These are phyloP conservation scores for Otus sunia DNA, from an alignment of 2,113 vertebrate genomes.

Conservation along the genomic window DNA sequence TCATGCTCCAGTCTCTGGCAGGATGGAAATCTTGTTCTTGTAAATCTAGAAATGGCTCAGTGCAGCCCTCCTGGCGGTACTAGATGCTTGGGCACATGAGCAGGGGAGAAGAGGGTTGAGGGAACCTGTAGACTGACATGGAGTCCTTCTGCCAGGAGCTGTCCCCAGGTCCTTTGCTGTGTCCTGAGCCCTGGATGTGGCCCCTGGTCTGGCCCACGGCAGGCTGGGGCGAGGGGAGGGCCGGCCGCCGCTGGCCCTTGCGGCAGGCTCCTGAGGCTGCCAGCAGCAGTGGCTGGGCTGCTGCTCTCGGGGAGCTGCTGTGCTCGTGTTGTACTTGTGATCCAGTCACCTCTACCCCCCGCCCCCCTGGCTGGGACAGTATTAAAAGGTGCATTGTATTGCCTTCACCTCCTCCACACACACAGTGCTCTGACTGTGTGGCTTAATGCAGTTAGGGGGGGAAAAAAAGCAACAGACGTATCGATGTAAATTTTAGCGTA, in stretches of 20 bases:
- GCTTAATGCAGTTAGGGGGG: not conserved
- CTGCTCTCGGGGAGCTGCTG: not conserved
- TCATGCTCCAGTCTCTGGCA: not conserved
- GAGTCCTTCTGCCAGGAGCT: not conserved
- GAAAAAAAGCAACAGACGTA: not conserved
- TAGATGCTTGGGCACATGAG: not conserved
- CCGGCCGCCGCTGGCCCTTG: rapidly evolving
- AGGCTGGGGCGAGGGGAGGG: not conserved
- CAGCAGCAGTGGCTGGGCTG: not conserved
- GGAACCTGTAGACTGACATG: not conserved
- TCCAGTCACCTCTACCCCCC: not conserved
- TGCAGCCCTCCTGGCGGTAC: not conserved
- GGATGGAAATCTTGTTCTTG: not conserved
- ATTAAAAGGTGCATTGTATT: constrained; percentile 64
- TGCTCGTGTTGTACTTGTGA: not conserved
- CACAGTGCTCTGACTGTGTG: constrained; percentile 37
- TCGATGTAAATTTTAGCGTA: not conserved
- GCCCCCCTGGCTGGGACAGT: not conserved
- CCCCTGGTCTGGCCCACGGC: rapidly evolving
- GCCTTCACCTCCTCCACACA: constrained; percentile 27
- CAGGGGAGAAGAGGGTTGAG: not conserved
- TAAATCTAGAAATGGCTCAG: not conserved
- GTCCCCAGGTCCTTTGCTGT: not conserved
- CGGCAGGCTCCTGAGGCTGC: not conserved
- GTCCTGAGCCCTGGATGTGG: not conserved